These are phyloP conservation scores for Pogonomyrmex barbatus DNA, from an alignment of 1,140 invertebrate species.

Conservation along the genomic window DNA sequence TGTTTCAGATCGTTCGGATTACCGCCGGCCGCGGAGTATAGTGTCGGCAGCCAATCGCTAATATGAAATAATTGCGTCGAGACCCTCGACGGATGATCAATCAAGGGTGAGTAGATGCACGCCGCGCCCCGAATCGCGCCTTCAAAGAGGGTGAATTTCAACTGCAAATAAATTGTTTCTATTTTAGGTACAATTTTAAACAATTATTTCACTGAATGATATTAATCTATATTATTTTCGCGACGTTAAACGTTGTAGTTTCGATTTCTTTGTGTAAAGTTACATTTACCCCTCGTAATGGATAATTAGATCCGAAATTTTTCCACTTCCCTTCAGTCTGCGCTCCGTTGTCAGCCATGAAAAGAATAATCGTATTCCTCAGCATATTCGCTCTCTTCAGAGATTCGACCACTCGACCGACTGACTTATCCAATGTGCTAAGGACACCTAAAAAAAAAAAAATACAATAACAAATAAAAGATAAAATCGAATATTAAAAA, in stretches of 20 bases:
- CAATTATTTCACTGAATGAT: neutral
- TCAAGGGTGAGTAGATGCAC: slow-evolving; percentile 87
- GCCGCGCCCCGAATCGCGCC: slow-evolving; percentile 89
- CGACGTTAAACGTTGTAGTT: neutral
- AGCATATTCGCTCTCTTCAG: slow-evolving; percentile 86
- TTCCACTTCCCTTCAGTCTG: slow-evolving; percentile 86
- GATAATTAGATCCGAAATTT: slow-evolving; percentile 90
- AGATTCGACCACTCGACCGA: slow-evolving; percentile 87
- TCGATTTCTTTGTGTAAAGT: neutral
- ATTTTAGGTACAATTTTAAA: slow-evolving; percentile 9
- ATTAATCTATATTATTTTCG: neutral
- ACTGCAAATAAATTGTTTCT: slow-evolving; percentile 65
- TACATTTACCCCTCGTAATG: slow-evolving; percentile 88
- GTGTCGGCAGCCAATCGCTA: slow-evolving; percentile 91
- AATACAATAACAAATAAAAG: slow-evolving; percentile 3
- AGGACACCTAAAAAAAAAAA: slow-evolving; percentile 87
- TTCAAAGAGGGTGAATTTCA: slow-evolving; percentile 87
- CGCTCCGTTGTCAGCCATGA: slow-evolving; percentile 91
- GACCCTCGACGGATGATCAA: slow-evolving; percentile 85
- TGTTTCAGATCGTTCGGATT: slow-evolving; percentile 77
- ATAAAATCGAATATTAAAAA: neutral
- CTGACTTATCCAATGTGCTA: slow-evolving; percentile 88
- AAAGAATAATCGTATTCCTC: slow-evolving; percentile 90
- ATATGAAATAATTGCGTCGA: slow-evolving; percentile 89
- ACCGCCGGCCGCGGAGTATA: slow-evolving; percentile 87